Evolutionary conservation across 2,113 vertebrate species (phyloP), one percentile per base, ranked within the genome.

Genomic region (Stegastes partitus): DNA sequence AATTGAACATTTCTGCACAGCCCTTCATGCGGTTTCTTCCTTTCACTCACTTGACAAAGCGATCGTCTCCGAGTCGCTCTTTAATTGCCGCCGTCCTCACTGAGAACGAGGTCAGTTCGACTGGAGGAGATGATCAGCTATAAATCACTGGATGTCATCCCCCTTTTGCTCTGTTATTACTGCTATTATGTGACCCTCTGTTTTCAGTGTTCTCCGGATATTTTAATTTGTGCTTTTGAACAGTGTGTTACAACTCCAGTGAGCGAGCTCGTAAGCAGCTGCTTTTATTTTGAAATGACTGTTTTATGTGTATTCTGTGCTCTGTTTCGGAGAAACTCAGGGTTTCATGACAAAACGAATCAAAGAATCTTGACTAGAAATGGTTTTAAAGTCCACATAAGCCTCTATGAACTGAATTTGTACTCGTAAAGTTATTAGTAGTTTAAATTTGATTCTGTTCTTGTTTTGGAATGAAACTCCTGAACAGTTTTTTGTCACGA

Each of bases 381-480:
- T 11, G 1, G 11, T 50, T n/a, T 50, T n/a, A n/a, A 7, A 0
- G 42, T 31, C 11, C 2, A 16, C 50, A 74, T 50, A 2, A 12
- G 39, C 7, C 31, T 44, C 18, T 19, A 1, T 50, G 1, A 55
- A 70, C 21, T n/a, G 0, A 11, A 51, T 12, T 25, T 23, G 23
- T 22, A 16, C 0, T 1, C 25, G 8, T 25, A 19, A 68, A n/a
- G n/a, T n/a, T n/a, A n/a, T n/a, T n/a, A n/a, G n/a, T n/a, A n/a
- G n/a, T n/a, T n/a, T n/a, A n/a, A 65, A 47, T 18, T 6, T 11
- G 25, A 39, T 1, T 50, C n/a, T n/a, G n/a, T n/a, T 50, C 3
- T 54, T 2, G 14, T 62, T 88, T 83, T 86, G 82, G 22, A 81
- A 74, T 92, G 84, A 91, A 92, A 84, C 75, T 66, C 81, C 74